phyloP scores from a whole-genome alignment of 2,888 invertebrate genomes.

The Andrena dorsata region DNA sequence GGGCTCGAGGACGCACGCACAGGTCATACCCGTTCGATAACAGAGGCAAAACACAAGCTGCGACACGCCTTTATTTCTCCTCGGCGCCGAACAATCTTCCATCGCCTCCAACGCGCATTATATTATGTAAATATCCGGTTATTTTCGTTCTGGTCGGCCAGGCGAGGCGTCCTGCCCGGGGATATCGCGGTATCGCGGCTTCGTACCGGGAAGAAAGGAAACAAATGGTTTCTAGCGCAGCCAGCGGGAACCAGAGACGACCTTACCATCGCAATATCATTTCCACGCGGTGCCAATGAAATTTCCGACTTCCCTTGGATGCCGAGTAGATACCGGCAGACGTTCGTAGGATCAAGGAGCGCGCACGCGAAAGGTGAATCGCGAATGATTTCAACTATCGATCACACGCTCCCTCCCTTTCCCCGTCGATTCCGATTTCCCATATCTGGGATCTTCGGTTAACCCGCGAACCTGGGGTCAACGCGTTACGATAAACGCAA shows the following conservation, averaged over 20 bases:
- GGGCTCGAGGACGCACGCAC: background rate
- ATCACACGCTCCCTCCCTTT: background rate
- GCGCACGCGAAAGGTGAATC: constrained; percentile 16
- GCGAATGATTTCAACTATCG: constrained; percentile 17
- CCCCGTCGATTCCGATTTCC: constrained; percentile 31
- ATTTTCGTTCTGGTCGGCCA: constrained; percentile 61
- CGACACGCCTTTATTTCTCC: constrained; percentile 27
- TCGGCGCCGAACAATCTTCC: constrained; percentile 36
- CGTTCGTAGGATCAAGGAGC: background rate
- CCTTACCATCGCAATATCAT: background rate
- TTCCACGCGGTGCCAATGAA: too few relatives aligned
- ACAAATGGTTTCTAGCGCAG: constrained; percentile 13
- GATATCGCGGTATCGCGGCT: constrained; percentile 56
- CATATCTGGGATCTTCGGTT: constrained; percentile 38
- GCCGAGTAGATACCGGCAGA: too few relatives aligned
- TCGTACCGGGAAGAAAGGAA: constrained; percentile 42
- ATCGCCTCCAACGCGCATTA: constrained; percentile 59
- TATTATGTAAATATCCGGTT: constrained; percentile 73
- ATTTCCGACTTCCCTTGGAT: too few relatives aligned
- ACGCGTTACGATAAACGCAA: background rate
- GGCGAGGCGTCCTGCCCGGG: constrained; percentile 43
- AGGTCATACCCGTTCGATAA: background rate
- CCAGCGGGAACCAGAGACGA: constrained; percentile 21
- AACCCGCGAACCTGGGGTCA: constrained; percentile 26
- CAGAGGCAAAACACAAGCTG: constrained; percentile 3